These are phyloP conservation scores for Choristoneura fumiferana DNA, from an alignment of 1,140 invertebrate genomes.

Conservation along the genomic window DNA sequence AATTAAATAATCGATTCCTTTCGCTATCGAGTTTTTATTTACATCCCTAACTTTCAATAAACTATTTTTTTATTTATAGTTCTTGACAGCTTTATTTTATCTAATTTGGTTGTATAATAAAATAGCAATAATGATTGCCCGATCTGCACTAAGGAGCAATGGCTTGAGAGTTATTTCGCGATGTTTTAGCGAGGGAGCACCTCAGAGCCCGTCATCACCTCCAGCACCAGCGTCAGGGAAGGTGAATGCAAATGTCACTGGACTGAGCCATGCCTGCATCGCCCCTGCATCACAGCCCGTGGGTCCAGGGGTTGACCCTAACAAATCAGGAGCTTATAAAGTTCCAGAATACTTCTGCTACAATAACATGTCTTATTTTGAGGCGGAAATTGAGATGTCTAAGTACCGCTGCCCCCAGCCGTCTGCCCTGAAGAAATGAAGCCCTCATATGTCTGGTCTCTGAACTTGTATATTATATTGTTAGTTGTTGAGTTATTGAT, in stretches of 20 bases:
- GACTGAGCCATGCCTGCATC: constrained; percentile 82
- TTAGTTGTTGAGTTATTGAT: constrained; percentile 12
- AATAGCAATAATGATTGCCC: constrained; percentile 20
- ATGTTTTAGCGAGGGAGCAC: constrained; percentile 46
- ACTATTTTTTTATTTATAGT: background rate
- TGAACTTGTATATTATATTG: constrained; percentile 11
- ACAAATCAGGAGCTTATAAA: constrained; percentile 87
- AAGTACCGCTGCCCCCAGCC: constrained; percentile 88
- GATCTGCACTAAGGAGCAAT: constrained; percentile 22
- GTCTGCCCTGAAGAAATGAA: constrained; percentile 76
- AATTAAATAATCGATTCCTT: no score
- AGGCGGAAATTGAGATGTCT: constrained; percentile 91
- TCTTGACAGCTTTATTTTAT: background rate
- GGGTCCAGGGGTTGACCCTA: constrained; percentile 84
- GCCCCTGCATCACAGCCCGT: constrained; percentile 80
- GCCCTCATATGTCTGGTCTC: constrained; percentile 6
- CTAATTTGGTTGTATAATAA: constrained; percentile 14
- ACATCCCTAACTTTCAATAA: no score
- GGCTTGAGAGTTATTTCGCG: constrained; percentile 31
- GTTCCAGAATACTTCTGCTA: constrained; percentile 93
- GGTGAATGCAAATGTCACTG: constrained; percentile 78
- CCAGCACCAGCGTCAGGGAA: constrained; percentile 26
- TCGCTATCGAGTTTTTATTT: no score
- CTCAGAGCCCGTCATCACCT: constrained; percentile 30
- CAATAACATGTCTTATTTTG: constrained; percentile 87